Conservation (phyloP, 1,140 invertebrate species). For the Homalodisca vitripennis region DNA sequence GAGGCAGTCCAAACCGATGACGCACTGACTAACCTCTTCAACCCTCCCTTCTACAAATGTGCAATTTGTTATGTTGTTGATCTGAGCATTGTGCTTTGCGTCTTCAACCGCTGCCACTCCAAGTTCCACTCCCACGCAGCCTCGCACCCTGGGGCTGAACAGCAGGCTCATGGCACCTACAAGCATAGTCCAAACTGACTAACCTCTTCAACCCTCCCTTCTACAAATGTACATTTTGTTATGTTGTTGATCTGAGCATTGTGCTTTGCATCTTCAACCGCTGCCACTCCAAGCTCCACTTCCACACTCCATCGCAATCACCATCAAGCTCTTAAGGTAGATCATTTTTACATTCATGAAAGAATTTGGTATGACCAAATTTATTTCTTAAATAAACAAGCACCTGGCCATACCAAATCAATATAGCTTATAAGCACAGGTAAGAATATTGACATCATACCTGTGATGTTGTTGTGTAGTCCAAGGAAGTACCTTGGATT, state of each 20-base stretch:
- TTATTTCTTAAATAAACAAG: too few species aligned
- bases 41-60: conserved; percentile 52
- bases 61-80: conserved; percentile 53
- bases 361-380: too few species aligned
- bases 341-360: too few species aligned
- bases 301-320: too few species aligned
- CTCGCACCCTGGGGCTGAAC: conserved; percentile 50
- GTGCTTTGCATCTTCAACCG: conserved; percentile 54
- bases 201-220: conserved; percentile 54
- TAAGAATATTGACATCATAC: too few species aligned
- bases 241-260: conserved; percentile 54
- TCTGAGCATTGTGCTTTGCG: conserved; percentile 53
- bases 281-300: too few species aligned
- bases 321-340: too few species aligned
- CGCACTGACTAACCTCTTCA: conserved; percentile 47
- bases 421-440: too few species aligned
- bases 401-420: too few species aligned
- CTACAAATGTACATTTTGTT: conserved; percentile 51
- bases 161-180: conserved; percentile 54
- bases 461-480: too few species aligned
- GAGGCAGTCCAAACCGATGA: not conserved
- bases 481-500: too few species aligned
- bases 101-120: conserved; percentile 53
- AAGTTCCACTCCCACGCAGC: conserved; percentile 55
- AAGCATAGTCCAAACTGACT: too few species aligned